Evolutionary conservation across 2,888 invertebrate species (phyloP), one percentile per base, ranked within the genome.

Genomic region (Trachelus stipa): DNA sequence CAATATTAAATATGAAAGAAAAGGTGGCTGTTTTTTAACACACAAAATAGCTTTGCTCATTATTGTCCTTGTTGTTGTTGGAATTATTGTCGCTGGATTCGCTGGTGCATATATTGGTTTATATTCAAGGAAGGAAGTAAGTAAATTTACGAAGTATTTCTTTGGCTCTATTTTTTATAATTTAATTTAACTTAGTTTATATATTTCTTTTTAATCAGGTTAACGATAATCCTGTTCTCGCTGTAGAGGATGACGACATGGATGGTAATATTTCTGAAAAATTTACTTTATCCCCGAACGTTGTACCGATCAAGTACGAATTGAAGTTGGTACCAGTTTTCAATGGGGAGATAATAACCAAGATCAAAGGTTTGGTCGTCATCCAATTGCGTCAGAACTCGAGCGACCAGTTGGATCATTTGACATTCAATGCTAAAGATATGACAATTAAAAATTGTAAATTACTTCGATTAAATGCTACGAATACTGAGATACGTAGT

Each of bases 21-120:
- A 92, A 80, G 94, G 94, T 15, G 95, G 95, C 68, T 92, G 94
- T 83, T 95, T 94, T 86, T 92, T 95, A 34, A 92, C 93, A 9
- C 93, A 94, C 69, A 93, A 93, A 79, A 94, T 94, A 85, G 93
- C 94, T n/a, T 83, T 89, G 23, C 82, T 87, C 73, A 82, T 86
- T 12, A 78, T 88, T 33, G 83, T 85, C 15, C 81, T 87, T 4
- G 77, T 88, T 40, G 80, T 90, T 68, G 84, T 90, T 6, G 81
- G 85, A 0, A 73, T 89, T 9, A 80, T 89, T 9, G 87, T 86
- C 11, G 88, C 87, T 0, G 90, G 88, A n/a, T 84, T 88, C 75
- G 84, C 90, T 56, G 90, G 88, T 23, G 88, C 86, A 76, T 86
- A 88, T 78, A 80, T 88, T 31, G 85, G 85, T n/a, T 84, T 88